These are phyloP conservation scores for Zeuzera pyrina DNA, from an alignment of 2,888 invertebrate genomes.

Conservation along the genomic window DNA sequence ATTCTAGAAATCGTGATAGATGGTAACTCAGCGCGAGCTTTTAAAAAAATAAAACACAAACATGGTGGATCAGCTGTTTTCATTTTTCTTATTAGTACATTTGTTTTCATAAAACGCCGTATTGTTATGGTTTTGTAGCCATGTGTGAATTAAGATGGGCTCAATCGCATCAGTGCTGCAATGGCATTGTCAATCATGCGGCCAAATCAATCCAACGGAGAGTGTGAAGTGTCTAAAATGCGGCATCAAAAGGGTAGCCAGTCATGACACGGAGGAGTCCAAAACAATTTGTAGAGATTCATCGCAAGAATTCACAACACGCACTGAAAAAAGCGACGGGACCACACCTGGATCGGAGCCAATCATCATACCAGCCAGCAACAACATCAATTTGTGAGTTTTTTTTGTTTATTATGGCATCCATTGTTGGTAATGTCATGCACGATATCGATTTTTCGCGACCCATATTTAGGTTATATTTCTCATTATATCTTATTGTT, in stretches of 20 bases:
- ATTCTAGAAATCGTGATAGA: too few species aligned
- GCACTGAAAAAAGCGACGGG: constrained; percentile 58
- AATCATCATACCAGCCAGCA: constrained; percentile 54
- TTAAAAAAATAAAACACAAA: constrained; percentile 63
- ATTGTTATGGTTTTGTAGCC: constrained; percentile 69
- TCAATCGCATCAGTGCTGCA: constrained; percentile 95
- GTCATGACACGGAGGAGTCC: constrained; percentile 67
- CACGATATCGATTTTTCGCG: constrained; percentile 62
- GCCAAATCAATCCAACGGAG: constrained; percentile 91
- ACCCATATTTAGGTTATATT: constrained; percentile 61
- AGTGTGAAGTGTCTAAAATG: constrained; percentile 88
- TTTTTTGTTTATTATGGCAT: constrained; percentile 27
- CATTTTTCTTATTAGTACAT: constrained; percentile 49
- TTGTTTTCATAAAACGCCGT: constrained; percentile 60
- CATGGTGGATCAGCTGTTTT: constrained; percentile 77
- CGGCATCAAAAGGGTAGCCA: constrained; percentile 77
- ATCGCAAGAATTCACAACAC: constrained; percentile 52
- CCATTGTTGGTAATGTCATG: constrained; percentile 48
- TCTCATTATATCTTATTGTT: constrained; percentile 49
- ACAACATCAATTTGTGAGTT: constrained; percentile 58
- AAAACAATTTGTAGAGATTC: constrained; percentile 54
- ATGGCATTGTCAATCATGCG: constrained; percentile 92
- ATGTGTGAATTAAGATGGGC: constrained; percentile 82
- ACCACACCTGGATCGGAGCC: constrained; percentile 60
- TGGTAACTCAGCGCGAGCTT: constrained; percentile 2